These are phyloP conservation scores for Perca flavescens DNA, from an alignment of 2,113 vertebrate genomes.

Conservation along the genomic window DNA sequence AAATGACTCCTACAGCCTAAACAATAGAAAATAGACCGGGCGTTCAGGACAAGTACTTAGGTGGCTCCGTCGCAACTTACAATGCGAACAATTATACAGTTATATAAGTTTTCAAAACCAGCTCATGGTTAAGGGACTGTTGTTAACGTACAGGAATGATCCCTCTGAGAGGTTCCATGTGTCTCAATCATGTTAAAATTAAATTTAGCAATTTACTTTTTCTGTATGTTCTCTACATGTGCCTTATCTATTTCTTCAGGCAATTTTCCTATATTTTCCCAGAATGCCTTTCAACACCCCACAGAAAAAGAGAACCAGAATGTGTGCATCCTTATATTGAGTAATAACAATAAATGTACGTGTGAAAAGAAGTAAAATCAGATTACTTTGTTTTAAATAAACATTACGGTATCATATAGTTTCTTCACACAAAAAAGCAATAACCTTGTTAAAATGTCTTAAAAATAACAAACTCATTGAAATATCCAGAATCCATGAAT, in stretches of 20 bases:
- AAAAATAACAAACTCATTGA: background rate
- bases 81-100: background rate
- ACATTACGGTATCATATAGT: background rate
- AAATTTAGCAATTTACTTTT: background rate
- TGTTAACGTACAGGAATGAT: background rate
- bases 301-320: background rate
- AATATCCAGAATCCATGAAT: background rate
- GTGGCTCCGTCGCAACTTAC: constrained; percentile 15
- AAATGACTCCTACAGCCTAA: constrained; percentile 69
- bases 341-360: background rate
- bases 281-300: background rate
- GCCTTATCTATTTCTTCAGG: background rate
- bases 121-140: background rate
- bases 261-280: background rate
- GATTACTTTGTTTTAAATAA: background rate
- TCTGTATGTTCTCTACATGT: background rate
- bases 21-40: constrained; percentile 56
- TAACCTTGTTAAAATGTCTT: background rate
- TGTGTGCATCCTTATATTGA: background rate
- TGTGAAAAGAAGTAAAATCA: background rate
- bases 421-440: background rate
- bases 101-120: background rate
- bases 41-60: constrained; percentile 39
- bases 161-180: background rate
- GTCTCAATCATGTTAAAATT: background rate